phyloP scores from a whole-genome alignment of 1,140 invertebrate species.

The Cyphomyrmex costatus region DNA sequence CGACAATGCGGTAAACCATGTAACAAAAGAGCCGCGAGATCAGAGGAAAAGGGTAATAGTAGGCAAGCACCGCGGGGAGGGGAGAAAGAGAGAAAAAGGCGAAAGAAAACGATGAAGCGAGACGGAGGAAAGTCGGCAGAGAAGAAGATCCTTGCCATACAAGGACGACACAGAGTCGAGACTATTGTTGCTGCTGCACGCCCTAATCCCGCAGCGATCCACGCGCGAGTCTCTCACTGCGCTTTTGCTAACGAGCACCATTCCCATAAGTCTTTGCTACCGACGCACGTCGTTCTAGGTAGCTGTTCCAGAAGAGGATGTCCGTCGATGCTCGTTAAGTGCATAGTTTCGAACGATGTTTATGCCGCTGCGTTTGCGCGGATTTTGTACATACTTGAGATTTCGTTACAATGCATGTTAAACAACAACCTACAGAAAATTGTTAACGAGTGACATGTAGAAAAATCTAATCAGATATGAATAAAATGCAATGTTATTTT shows the following conservation, averaged over 20 bases:
- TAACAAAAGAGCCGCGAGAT: slow-evolving; percentile 65
- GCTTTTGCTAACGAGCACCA: slow-evolving; percentile 74
- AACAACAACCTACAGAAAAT: not conserved
- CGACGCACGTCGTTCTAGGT: slow-evolving; percentile 5
- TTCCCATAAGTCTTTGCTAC: slow-evolving; percentile 72
- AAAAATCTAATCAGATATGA: slow-evolving; percentile 9
- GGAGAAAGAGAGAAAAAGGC: not conserved
- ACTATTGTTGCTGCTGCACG: slow-evolving; percentile 68
- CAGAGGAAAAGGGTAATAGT: slow-evolving; percentile 66
- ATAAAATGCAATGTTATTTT: not conserved
- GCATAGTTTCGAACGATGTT: slow-evolving; percentile 41
- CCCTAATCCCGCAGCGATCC: slow-evolving; percentile 72
- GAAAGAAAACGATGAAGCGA: slow-evolving; percentile 12
- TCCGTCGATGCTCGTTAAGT: slow-evolving; percentile 53
- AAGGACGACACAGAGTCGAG: slow-evolving; percentile 62
- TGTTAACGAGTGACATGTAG: not conserved
- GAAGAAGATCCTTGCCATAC: slow-evolving; percentile 65
- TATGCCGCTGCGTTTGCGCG: slow-evolving; percentile 4
- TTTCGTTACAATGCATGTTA: not conserved
- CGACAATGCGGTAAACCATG: slow-evolving; percentile 43
- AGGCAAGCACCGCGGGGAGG: slow-evolving; percentile 18
- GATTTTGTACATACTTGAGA: not conserved
- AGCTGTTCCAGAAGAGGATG: slow-evolving; percentile 29
- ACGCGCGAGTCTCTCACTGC: slow-evolving; percentile 59
- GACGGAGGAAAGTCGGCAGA: slow-evolving; percentile 60